A percentile compares a stretch with the other conserved stretches of the same genome.
phyloP scores from a whole-genome alignment of 1,140 invertebrate genomes.

The Sitophilus oryzae region DNA sequence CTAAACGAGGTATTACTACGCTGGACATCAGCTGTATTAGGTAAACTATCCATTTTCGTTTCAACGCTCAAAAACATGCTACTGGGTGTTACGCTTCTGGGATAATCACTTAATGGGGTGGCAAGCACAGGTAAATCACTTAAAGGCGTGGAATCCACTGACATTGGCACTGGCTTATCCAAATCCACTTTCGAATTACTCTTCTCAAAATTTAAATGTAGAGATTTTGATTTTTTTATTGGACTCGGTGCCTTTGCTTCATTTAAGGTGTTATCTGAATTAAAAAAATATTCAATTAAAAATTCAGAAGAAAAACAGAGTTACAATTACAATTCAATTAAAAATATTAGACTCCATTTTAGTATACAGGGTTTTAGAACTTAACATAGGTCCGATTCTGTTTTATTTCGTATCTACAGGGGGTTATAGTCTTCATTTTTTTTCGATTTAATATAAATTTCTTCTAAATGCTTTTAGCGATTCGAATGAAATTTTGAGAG shows the following conservation, averaged over 20 bases:
- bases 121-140: slow-evolving; percentile 28
- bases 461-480: too few species aligned
- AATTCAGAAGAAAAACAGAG: not conserved
- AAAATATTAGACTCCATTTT: too few species aligned
- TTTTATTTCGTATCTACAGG: too few species aligned
- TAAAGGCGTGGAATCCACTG: slow-evolving; percentile 39
- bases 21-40: slow-evolving; percentile 27
- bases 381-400: too few species aligned
- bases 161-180: slow-evolving; percentile 32
- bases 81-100: slow-evolving; percentile 19
- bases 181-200: slow-evolving; percentile 17
- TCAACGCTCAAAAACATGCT: slow-evolving; percentile 26
- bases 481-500: too few species aligned
- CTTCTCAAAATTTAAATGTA: slow-evolving; percentile 31
- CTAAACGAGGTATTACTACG: slow-evolving; percentile 32
- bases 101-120: slow-evolving; percentile 21
- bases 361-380: too few species aligned
- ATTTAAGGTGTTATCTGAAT: slow-evolving; percentile 6
- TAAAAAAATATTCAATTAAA: not conserved
- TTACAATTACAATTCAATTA: slow-evolving; percentile 3
- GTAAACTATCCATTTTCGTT: slow-evolving; percentile 25
- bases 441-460: too few species aligned
- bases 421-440: too few species aligned
- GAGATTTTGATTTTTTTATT: slow-evolving; percentile 34
- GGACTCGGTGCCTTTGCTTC: not conserved